Conservation (phyloP, 2,888 invertebrate species). For the Drosophila mimetica region DNA sequence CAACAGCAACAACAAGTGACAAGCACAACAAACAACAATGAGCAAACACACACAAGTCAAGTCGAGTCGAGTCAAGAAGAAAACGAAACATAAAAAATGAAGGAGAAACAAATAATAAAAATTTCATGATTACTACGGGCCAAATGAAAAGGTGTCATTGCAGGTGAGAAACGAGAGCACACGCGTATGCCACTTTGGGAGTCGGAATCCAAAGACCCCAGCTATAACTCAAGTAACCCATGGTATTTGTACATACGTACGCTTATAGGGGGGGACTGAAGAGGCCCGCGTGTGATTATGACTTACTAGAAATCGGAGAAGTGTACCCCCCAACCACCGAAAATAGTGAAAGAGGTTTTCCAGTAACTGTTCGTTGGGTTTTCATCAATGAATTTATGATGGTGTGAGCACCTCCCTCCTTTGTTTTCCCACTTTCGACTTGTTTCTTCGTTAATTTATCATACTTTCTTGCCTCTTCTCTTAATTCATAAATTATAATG, state of each 20-base stretch:
- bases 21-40: constrained; percentile 35
- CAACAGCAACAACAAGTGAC: constrained; percentile 25
- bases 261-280: neutral
- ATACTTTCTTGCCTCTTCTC: constrained; percentile 17
- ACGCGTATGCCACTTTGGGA: constrained; percentile 50
- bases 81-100: constrained; percentile 37
- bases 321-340: neutral
- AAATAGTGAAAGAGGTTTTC: constrained; percentile 3
- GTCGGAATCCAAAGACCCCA: constrained; percentile 3
- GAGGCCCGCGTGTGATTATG: constrained; percentile 2
- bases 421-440: constrained; percentile 17
- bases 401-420: constrained; percentile 31
- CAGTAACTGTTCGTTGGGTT: constrained; percentile 42
- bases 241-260: neutral
- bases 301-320: constrained; percentile 16
- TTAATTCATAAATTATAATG: constrained; percentile 66
- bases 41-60: constrained; percentile 16
- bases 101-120: constrained; percentile 37
- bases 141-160: constrained; percentile 64
- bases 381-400: constrained; percentile 78
- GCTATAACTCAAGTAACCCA: constrained; percentile 7
- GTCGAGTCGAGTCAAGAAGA: constrained; percentile 32
- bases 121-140: constrained; percentile 61
- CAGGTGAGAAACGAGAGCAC: constrained; percentile 79
- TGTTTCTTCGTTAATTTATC: constrained; percentile 52